Evolutionary conservation across 1,140 invertebrate species (phyloP), one percentile per base, ranked within the genome.

Genomic region (Euglossa dilemma): DNA sequence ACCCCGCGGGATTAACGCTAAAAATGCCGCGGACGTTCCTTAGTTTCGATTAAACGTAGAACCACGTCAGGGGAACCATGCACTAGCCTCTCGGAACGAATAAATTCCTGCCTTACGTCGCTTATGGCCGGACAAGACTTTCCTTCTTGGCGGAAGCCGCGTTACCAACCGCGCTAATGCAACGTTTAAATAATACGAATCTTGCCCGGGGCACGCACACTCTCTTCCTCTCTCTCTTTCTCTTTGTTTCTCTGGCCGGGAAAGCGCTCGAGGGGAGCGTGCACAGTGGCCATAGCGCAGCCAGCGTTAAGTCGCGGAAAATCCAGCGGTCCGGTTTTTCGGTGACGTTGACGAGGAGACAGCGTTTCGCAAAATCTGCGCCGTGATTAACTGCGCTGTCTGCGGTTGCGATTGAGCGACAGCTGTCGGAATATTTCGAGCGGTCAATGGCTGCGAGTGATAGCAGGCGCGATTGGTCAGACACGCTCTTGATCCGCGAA

Each of bases 151-250:
- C 25, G 12, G 47, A 50, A 2, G 56, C 18, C 54, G 11, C 47
- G 74, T 57, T 81, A 79, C 67, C 54, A 59, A 63, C 7, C 23
- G 50, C 23, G 70, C 71, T 61, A 59, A 81, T 81, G 57, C 71
- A 69, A 6, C 71, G 50, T 82, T 71, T 64, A 74, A 81, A n/a
- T 75, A 75, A 11, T 81, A 75, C 52, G 64, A 81, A 71, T 63
- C 67, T 18, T 57, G 43, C 20, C 23, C 2, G 52, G 14, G 43
- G 52, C 47, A 20, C n/a, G n/a, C n/a, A n/a, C n/a, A n/a, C n/a
- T n/a, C n/a, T n/a, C n/a, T n/a, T n/a, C n/a, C n/a, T n/a, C n/a
- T n/a, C n/a, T n/a, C n/a, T n/a, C n/a, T n/a, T n/a, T 61, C 56
- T 63, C 23, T 12, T 11, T 9, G 9, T 59, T 8, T 23, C 5